phyloP scores from a whole-genome alignment of 1,140 invertebrate species.

The Mercenaria mercenaria region DNA sequence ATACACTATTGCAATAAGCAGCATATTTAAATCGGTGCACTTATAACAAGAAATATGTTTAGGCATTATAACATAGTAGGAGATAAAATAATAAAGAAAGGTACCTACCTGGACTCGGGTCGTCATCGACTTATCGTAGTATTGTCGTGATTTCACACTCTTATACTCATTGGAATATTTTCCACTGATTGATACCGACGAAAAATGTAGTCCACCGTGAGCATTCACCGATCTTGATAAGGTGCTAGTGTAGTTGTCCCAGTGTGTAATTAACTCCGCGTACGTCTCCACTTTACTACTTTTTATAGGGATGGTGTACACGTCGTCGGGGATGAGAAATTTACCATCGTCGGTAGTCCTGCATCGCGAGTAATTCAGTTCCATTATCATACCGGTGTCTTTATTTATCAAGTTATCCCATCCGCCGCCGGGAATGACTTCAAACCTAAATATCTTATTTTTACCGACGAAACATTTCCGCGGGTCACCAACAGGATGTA shows the following conservation, averaged over 20 bases:
- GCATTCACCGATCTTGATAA: slow-evolving; percentile 76
- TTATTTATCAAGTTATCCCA: slow-evolving; percentile 76
- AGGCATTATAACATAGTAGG: no score
- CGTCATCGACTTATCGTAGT: slow-evolving; percentile 75
- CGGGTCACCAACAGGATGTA: slow-evolving; percentile 24
- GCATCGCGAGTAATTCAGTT: slow-evolving; percentile 71
- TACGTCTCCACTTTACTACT: no score
- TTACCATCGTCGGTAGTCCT: slow-evolving; percentile 73
- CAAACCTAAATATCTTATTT: slow-evolving; percentile 73
- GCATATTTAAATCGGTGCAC: no score
- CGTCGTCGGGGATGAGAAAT: slow-evolving; percentile 75
- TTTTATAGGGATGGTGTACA: slow-evolving; percentile 73
- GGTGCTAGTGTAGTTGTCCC: slow-evolving; percentile 77
- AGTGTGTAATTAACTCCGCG: slow-evolving; percentile 79
- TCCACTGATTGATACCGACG: slow-evolving; percentile 73
- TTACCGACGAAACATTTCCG: neutral
- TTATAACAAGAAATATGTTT: no score
- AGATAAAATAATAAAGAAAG: no score
- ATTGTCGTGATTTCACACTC: slow-evolving; percentile 71
- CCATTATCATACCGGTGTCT: slow-evolving; percentile 70
- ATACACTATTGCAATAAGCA: no score
- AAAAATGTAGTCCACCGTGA: slow-evolving; percentile 68
- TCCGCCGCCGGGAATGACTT: no score
- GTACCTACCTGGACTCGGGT: slow-evolving; percentile 73
- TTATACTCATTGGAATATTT: slow-evolving; percentile 75